Percentiles rank a stretch among this genome's conserved stretches.
Conservation (phyloP, 2,113 vertebrate species). For the Picathartes gymnocephalus region DNA sequence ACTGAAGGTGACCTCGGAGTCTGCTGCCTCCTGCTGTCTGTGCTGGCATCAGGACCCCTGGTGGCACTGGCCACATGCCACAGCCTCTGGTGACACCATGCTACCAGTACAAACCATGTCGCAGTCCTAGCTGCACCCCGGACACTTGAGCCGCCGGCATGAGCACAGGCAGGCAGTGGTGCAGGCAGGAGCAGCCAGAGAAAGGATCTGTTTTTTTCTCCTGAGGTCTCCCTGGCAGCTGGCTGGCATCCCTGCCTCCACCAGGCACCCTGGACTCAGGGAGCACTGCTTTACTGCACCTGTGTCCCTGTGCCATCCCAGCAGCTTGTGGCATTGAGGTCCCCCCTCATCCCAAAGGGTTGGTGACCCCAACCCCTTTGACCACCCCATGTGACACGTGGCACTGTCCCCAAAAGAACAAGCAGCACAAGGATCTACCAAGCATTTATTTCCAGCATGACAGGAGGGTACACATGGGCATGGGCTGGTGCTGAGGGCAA, state of each 20-base stretch:
- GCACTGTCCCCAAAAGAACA: background rate
- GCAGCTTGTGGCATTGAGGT: background rate
- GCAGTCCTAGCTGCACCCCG: background rate
- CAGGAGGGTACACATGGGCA: background rate
- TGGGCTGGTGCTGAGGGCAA: background rate
- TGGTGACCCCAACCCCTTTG: background rate
- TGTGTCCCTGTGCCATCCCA: background rate
- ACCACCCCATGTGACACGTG: background rate
- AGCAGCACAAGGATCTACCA: background rate
- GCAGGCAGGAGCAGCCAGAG: background rate
- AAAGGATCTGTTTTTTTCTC: background rate
- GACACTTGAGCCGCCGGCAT: fast-evolving
- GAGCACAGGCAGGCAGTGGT: background rate
- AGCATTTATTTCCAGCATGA: background rate
- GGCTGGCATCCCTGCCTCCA: background rate
- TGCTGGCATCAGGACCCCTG: background rate
- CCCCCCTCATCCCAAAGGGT: background rate
- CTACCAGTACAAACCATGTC: background rate
- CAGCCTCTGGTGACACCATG: background rate
- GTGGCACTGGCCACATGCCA: background rate
- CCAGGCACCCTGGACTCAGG: background rate
- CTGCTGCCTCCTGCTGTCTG: background rate
- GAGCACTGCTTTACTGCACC: background rate
- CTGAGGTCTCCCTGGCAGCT: background rate
- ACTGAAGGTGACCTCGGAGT: fast-evolving